Evolutionary conservation across 2,888 invertebrate genomes (phyloP), one percentile per base, ranked within the genome.

Genomic region (Epinotia demarniana): DNA sequence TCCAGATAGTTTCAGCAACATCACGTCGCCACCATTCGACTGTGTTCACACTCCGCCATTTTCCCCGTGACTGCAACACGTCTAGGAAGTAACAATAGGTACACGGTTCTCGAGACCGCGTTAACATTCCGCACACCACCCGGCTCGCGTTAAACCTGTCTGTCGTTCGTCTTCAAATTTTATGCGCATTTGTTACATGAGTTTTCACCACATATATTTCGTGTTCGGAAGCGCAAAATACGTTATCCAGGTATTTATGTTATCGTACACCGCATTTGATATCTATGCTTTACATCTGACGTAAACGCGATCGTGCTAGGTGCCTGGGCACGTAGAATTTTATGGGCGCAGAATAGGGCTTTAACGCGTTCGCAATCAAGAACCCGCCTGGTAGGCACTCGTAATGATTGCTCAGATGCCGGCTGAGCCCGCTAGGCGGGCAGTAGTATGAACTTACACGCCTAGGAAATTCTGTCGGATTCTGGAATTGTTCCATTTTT

Each of bases 101-200:
- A 19, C 57, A 57, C 57, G 12, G 57, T 11, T 18, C 6, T 19
- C 11, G 57, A 11, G 19, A 57, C 57, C 19, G 19, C 18, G 19
- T 57, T 57, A 57, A n/a, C 57, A 57, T 57, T 57, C 57, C 57
- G 57, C 11, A 19, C 19, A 19, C 18, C 57, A 11, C 57, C 2
- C 53, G 53, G 57, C 18, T 12, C 57, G 57, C 57, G 57, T 57
- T 57, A 27, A n/a, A n/a, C 53, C 11, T 11, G 53, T n/a, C n/a
- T 53, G 53, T 11, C 64, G 64, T 53, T 23, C 64, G 27, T 67
- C 55, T 57, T 57, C 55, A 57, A 57, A 67, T 67, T 39, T 33
- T 67, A 67, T 67, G 67, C 55, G 67, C 67, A 67, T 67, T 57
- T 57, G 67, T 67, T 57, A 67, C 67, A 19, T 2, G 57, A 53